Conservation (phyloP, 2,113 vertebrate species). For the Dissostichus mawsoni region DNA sequence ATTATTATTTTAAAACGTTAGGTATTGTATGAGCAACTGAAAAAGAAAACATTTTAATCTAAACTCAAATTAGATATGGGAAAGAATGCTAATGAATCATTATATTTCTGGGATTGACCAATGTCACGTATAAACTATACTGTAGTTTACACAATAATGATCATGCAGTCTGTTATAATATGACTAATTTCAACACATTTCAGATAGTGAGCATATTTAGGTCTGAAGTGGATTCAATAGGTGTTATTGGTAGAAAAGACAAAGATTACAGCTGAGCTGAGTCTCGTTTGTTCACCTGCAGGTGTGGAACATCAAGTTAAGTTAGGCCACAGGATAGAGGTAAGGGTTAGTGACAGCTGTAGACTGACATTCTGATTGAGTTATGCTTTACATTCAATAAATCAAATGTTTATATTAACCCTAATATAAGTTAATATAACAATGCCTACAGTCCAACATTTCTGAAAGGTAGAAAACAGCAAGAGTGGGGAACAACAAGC, state of each 20-base stretch:
- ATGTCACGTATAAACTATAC: neutral
- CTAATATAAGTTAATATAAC: neutral
- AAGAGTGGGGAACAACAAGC: too few relatives aligned
- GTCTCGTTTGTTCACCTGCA: neutral
- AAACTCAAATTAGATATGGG: neutral
- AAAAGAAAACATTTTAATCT: neutral
- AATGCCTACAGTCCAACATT: neutral
- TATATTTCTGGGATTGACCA: neutral
- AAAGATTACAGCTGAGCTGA: neutral
- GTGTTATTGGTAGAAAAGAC: neutral
- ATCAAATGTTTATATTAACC: neutral
- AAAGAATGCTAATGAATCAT: neutral
- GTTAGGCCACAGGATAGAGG: neutral
- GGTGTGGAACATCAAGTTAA: neutral
- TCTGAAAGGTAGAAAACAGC: neutral
- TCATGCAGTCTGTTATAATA: neutral
- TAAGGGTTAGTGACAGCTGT: neutral
- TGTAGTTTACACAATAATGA: conserved; percentile 3
- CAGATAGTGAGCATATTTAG: neutral
- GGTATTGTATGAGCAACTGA: neutral
- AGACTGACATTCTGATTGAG: neutral
- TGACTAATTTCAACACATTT: conserved; percentile 1
- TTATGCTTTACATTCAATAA: neutral
- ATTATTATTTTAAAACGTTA: too few relatives aligned
- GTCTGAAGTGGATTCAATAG: neutral